Base-by-base conservation (phyloP, 2,888 invertebrate genomes). In the Cacoxenus indagator region DNA sequence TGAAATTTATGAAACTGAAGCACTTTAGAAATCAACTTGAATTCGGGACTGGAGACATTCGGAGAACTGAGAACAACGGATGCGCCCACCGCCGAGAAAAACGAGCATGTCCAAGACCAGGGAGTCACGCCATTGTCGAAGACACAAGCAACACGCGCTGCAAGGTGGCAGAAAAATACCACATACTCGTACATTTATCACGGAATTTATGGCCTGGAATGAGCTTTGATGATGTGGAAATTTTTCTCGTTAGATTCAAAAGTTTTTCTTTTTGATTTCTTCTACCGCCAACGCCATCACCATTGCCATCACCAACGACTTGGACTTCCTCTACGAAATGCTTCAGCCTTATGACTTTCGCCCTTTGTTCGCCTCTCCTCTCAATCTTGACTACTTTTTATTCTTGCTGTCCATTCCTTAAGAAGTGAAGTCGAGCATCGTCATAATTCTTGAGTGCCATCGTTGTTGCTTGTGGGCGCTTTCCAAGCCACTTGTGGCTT, bases 161-260 rank as follows among this genome's bases (percentile, higher is more conserved):
- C n/a, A n/a, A n/a, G n/a, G n/a, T n/a, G n/a, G 43, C 45, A n/a
- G 37, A 27, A 3, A 29, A 1, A 37, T 5, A 37, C 37, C 37
- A 76, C 76, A 70, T 72, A 76, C 76, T 74, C 78, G 74, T 75
- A 74, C 85, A 87, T 86, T 85, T 86, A 86, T 87, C 85, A 87
- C 81, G 81, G 81, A 87, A 86, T 87, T 87, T 87, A 87, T 87
- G 80, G 86, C 76, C 83, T 84, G 87, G 87, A 87, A 87, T 87
- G 85, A 85, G 83, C 85, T 84, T 84, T 86, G 87, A 85, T 87
- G 87, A 87, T 85, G 87, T 87, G 87, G 87, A 87, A 87, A 87
- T 86, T 85, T 87, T 82, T 81, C 83, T 82, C 79, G 82, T 83
- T 84, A 85, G 83, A 84, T 80, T 85, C 81, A 83, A 84, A 83